Percentiles rank a stretch among this genome's conserved stretches.
Evolutionary conservation across 2,113 vertebrate species (phyloP).

Genomic region (Equus przewalskii): DNA sequence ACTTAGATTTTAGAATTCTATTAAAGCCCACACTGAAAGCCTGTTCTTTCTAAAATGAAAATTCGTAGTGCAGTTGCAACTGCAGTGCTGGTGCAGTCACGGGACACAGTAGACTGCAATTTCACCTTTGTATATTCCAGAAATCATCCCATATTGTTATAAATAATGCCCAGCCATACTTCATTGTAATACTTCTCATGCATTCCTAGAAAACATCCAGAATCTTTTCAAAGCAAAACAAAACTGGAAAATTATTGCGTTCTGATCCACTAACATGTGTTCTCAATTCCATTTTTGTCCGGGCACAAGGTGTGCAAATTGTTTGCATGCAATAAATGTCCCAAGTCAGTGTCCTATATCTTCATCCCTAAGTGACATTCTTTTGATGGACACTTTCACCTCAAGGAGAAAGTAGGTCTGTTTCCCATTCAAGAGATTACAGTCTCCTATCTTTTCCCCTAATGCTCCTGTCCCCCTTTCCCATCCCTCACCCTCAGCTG

Average conservation of each 20-base stretch:
- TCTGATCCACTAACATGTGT: background rate
- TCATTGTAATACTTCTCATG: conserved; percentile 22
- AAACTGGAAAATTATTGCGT: conserved; percentile 38
- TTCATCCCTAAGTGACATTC: conserved; percentile 39
- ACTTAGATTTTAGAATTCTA: conserved; percentile 57
- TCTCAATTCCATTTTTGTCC: conserved; percentile 27
- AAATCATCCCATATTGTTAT: background rate
- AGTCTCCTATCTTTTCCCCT: background rate
- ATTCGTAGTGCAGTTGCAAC: background rate
- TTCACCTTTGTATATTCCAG: conserved; percentile 21
- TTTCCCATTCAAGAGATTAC: background rate
- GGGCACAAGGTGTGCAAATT: background rate
- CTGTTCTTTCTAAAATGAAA: conserved; percentile 44
- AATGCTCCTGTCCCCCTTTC: background rate
- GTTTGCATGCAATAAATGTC: background rate
- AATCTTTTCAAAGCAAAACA: conserved; percentile 44
- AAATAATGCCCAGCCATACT: conserved; percentile 30
- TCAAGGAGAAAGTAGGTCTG: conserved; percentile 2
- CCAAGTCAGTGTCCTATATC: background rate
- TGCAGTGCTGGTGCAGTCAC: background rate
- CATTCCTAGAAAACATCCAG: conserved; percentile 59
- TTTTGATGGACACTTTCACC: background rate
- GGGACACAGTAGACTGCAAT: background rate
- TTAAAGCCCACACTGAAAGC: conserved; percentile 52
- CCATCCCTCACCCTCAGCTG: background rate